A percentile compares a stretch with the other conserved stretches of the same genome.
Evolutionary conservation across 2,797 vertebrate species (phyloP).

Genomic region (Mareca penelope): DNA sequence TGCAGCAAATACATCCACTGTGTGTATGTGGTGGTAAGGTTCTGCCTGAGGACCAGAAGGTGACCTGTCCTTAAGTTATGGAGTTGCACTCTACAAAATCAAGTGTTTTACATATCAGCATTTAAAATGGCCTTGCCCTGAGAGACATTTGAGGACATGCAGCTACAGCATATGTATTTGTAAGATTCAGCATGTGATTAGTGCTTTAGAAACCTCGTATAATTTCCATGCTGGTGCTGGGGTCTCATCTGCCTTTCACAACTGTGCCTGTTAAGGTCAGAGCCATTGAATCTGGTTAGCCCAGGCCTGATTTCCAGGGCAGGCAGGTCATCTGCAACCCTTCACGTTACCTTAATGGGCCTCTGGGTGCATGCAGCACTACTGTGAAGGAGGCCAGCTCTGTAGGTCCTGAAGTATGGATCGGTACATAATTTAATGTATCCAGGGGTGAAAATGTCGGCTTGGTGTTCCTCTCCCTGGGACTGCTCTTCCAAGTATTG

Average conservation of each 20-base stretch:
- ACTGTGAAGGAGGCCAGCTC: neutral
- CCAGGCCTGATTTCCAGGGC: neutral
- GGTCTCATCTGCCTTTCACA: neutral
- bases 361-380: neutral
- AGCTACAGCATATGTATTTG: neutral
- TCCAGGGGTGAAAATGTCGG: neutral
- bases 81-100: neutral
- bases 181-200: neutral
- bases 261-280: neutral
- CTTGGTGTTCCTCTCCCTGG: neutral
- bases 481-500: neutral
- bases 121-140: neutral
- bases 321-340: neutral
- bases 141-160: neutral
- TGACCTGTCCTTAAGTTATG: neutral
- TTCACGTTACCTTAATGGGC: neutral
- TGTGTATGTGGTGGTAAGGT: neutral
- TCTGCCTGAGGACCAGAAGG: neutral
- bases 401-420: neutral
- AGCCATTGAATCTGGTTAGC: slow-evolving; percentile 22
- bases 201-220: neutral
- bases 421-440: slow-evolving; percentile 11
- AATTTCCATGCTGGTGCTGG: neutral
- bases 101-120: neutral
- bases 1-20: neutral